Base-by-base conservation (phyloP, 2,888 invertebrate genomes). In the Arenicola marina region DNA sequence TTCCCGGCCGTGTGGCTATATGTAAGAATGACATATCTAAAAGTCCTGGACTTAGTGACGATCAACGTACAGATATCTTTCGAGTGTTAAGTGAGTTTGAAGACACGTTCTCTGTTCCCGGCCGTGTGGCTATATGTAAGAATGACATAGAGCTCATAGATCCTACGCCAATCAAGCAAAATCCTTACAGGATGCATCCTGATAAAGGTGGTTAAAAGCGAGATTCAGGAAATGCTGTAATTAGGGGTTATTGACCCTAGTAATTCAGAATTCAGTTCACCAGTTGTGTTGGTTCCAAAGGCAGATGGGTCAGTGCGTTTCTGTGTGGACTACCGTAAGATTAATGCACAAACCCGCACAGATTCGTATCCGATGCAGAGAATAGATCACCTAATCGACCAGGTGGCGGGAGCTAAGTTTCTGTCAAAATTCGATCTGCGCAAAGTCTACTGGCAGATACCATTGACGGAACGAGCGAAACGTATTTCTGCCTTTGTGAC, bases 331-430 rank as follows among this genome's bases (percentile, higher is more conserved):
- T 67, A 62, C 32, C 1, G 70, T 2, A 21, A 15, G 1, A 51
- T 70, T 15, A 70, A 70, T 51, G 29, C 24, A 4, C 44, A 56
- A 3, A 70, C 69, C 4, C 26, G 28, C 0, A 63, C 64, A 51
- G 69, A 71, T 54, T 56, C 63, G 0, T 65, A 67, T 34, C 68
- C 65, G 1, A 31, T 71, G 11, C 70, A 67, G 4, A 53, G 51
- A 31, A 60, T 70, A 18, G 38, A 38, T 38, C 11, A 38, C 18
- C 18, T 11, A 15, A 18, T 38, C 38, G 38, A 38, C 38, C 38
- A 18, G 38, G 38, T 38, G 18, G 38, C 11, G 18, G 11, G 18
- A 15, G 38, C 38, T 38, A 38, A 38, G 18, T 38, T 38, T 38
- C 11, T 38, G 11, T 15, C 38, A 15, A 38, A 38, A 18, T 38